These are phyloP conservation scores for Pyrocephalus nanus DNA, from an alignment of 2,797 vertebrate genomes.

Conservation along the genomic window DNA sequence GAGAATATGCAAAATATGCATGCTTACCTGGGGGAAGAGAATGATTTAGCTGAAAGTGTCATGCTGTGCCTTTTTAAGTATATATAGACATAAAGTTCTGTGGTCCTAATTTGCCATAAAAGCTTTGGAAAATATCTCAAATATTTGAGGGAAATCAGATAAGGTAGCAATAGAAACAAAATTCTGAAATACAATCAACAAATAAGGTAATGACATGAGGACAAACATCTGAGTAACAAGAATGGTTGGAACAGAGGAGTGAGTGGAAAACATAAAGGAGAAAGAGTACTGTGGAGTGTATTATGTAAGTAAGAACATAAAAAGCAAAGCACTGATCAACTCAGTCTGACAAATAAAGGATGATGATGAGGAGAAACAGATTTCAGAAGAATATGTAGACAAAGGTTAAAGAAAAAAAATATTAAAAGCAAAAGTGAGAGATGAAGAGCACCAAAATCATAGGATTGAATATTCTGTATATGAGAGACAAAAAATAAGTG, in stretches of 20 bases:
- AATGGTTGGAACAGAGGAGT: not conserved
- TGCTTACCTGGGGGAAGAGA: not conserved
- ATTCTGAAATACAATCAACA: not conserved
- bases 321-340: accelerated
- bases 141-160: not conserved
- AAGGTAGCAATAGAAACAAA: not conserved
- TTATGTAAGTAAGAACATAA: not conserved
- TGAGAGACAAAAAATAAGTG: not conserved
- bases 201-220: not conserved
- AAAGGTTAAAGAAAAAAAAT: not conserved
- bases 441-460: not conserved
- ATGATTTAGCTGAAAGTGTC: not conserved
- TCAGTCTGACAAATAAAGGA: not conserved
- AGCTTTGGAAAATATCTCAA: not conserved
- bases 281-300: not conserved
- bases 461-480: not conserved
- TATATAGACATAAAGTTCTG: not conserved
- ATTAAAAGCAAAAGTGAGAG: not conserved
- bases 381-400: not conserved
- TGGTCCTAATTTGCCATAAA: not conserved
- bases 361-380: not conserved
- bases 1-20: not conserved
- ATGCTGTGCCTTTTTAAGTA: not conserved
- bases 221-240: not conserved
- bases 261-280: not conserved